These are phyloP conservation scores for Rhodophaea formosa DNA, from an alignment of 2,888 invertebrate species.

Conservation along the genomic window DNA sequence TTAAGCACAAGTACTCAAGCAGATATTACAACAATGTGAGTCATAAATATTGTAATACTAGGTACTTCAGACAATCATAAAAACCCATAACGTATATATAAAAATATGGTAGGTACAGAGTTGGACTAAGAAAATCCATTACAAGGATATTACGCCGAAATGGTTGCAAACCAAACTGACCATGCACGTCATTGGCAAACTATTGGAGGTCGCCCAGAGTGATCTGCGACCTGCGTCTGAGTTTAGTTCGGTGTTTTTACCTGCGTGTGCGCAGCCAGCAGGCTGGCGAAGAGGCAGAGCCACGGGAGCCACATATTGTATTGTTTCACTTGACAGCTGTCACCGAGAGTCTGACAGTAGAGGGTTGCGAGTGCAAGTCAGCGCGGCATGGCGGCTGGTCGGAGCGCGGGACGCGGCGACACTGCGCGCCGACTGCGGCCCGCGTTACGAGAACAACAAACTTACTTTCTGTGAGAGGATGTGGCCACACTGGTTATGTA, in stretches of 20 bases:
- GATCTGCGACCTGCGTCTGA: not conserved
- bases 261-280: conserved; percentile 61
- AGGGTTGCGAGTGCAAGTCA: conserved; percentile 46
- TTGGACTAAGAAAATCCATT: not conserved
- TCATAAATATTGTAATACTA: too few species aligned
- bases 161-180: conserved; percentile 5
- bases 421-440: conserved; percentile 48
- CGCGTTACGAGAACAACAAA: conserved; percentile 57
- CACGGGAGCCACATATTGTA: conserved; percentile 64
- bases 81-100: not conserved
- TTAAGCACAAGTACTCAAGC: too few species aligned
- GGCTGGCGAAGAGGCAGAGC: conserved; percentile 51
- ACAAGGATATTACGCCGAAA: conserved; percentile 11
- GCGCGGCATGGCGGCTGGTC: conserved; percentile 65
- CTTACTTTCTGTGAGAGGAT: conserved; percentile 70
- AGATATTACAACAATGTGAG: too few species aligned
- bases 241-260: conserved; percentile 36
- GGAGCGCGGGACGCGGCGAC: conserved; percentile 62
- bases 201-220: conserved; percentile 6
- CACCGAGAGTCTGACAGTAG: conserved; percentile 38
- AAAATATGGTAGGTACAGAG: not conserved
- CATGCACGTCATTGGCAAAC: conserved; percentile 10
- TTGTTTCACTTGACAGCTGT: conserved; percentile 43
- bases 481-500: conserved; percentile 52
- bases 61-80: not conserved